Evolutionary conservation across 2,113 vertebrate genomes (phyloP).

Genomic region (Donacobius atricapilla): DNA sequence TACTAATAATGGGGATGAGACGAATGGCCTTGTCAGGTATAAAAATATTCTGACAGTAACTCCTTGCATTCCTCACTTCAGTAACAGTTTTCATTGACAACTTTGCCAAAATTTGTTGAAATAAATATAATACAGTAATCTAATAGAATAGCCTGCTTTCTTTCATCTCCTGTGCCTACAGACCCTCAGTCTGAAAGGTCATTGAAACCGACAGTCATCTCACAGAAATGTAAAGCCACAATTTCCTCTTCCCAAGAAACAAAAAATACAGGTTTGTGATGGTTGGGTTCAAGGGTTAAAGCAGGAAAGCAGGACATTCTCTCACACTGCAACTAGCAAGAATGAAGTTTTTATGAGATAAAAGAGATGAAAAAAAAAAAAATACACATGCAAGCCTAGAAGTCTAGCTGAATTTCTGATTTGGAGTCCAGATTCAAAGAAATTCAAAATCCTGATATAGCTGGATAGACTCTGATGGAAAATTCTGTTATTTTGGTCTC

Average conservation of each 20-base stretch:
- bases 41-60: background rate
- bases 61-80: background rate
- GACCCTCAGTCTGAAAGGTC: background rate
- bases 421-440: background rate
- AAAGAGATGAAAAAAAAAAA: background rate
- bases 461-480: background rate
- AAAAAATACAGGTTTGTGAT: background rate
- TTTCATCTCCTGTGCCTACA: background rate
- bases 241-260: background rate
- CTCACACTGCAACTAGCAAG: background rate
- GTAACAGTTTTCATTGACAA: background rate
- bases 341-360: background rate
- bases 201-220: background rate
- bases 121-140: background rate
- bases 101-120: background rate
- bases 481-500: background rate
- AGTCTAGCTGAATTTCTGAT: background rate
- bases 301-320: background rate
- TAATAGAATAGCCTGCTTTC: background rate
- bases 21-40: background rate
- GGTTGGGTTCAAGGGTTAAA: background rate
- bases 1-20: rapidly evolving
- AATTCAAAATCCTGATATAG: background rate
- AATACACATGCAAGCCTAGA: background rate
- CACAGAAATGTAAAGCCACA: background rate